Evolutionary conservation across 2,113 vertebrate species (phyloP).

Genomic region (Vireo altiloquus): DNA sequence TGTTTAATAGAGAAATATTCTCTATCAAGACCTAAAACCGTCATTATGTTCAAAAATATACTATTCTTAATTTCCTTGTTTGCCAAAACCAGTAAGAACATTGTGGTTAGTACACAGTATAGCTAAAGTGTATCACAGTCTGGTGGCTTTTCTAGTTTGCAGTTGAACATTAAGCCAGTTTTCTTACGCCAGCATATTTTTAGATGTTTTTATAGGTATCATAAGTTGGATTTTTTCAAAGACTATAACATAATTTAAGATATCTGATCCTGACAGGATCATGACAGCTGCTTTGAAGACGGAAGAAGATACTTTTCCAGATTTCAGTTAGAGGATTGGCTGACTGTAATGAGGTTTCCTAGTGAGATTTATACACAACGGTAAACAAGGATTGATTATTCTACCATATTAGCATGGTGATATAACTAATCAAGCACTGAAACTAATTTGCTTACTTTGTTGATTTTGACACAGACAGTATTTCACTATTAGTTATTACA

Average conservation of each 20-base stretch:
- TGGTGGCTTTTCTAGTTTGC: not conserved
- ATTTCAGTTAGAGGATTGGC: not conserved
- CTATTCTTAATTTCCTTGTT: not conserved
- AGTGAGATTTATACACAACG: not conserved
- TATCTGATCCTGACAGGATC: not conserved
- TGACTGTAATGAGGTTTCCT: not conserved
- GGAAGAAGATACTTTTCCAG: not conserved
- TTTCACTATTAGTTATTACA: not conserved
- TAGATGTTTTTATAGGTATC: not conserved
- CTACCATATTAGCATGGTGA: not conserved
- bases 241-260: not conserved
- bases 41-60: not conserved
- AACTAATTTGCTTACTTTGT: not conserved
- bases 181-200: not conserved
- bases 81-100: not conserved
- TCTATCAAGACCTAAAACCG: not conserved
- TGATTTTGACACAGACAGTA: not conserved
- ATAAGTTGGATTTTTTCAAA: not conserved
- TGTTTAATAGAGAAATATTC: not conserved
- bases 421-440: not conserved
- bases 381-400: conserved; percentile 12
- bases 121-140: not conserved
- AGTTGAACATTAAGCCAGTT: not conserved
- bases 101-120: not conserved
- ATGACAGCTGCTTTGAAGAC: not conserved